Conservation (phyloP, 2,797 vertebrate genomes). For the Silurus lanzhouensis region DNA sequence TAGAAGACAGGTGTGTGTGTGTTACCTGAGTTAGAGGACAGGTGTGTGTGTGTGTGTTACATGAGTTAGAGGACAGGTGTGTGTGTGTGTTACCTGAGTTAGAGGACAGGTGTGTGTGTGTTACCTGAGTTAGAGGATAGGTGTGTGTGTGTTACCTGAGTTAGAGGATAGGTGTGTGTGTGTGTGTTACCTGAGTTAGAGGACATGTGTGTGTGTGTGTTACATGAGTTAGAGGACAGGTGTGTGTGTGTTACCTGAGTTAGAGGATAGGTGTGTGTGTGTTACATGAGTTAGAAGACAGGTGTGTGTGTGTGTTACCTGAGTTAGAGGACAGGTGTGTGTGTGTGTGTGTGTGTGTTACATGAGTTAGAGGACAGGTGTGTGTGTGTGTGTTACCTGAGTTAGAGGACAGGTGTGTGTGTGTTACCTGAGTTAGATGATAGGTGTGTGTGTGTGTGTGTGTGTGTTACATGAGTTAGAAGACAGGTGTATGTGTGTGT, state of each 20-base stretch:
- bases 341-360: not conserved
- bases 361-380: not conserved
- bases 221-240: not conserved
- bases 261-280: too few species aligned
- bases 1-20: not conserved
- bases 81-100: conserved; percentile 58
- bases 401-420: not conserved
- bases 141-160: not conserved
- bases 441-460: conserved; percentile 76
- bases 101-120: conserved; percentile 82
- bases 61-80: too few species aligned
- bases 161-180: not conserved
- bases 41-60: not conserved
- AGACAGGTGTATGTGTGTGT: not conserved
- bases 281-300: too few species aligned
- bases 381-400: not conserved
- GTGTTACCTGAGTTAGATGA: not conserved
- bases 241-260: too few species aligned
- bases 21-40: not conserved
- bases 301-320: not conserved
- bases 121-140: too few species aligned
- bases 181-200: too few species aligned
- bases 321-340: not conserved
- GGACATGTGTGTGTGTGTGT: not conserved
- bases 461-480: not conserved